Percentiles rank a stretch among this genome's conserved stretches.
phyloP scores from a whole-genome alignment of 2,797 vertebrate genomes.

The Muraenolepis orangiensis region DNA sequence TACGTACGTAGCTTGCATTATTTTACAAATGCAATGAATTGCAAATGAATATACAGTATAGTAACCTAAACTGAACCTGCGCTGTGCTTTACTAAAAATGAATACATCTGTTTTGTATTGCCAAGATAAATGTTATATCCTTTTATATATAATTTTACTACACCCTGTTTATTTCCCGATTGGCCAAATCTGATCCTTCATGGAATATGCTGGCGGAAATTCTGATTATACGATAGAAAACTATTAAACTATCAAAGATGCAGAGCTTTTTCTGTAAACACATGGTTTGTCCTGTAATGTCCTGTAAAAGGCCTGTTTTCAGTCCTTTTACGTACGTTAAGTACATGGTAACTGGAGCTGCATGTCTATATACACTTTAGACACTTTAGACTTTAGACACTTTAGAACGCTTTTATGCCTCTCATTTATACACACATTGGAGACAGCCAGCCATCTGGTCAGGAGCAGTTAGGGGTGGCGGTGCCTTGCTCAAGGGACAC shows the following conservation, averaged over 20 bases:
- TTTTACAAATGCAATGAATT: not conserved
- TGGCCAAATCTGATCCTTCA: slow-evolving; percentile 66
- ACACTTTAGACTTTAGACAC: too few relatives aligned
- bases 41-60: too few relatives aligned
- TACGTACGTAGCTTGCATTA: not conserved
- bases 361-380: too few relatives aligned
- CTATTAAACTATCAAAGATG: not conserved
- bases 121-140: slow-evolving; percentile 84
- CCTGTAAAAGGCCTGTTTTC: not conserved
- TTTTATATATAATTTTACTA: too few relatives aligned
- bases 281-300: too few relatives aligned
- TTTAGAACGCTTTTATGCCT: too few relatives aligned
- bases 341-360: too few relatives aligned
- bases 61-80: not conserved
- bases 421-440: too few relatives aligned
- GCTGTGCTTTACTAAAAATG: slow-evolving; percentile 38
- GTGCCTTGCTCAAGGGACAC: too few relatives aligned
- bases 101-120: slow-evolving; percentile 71
- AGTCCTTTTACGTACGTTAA: not conserved
- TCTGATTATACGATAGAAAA: not conserved
- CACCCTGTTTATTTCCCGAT: slow-evolving; percentile 71
- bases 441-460: too few relatives aligned
- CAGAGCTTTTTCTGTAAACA: not conserved
- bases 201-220: not conserved
- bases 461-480: too few relatives aligned